Base-by-base conservation (phyloP, 2,888 invertebrate genomes). In the Morpho helenor region DNA sequence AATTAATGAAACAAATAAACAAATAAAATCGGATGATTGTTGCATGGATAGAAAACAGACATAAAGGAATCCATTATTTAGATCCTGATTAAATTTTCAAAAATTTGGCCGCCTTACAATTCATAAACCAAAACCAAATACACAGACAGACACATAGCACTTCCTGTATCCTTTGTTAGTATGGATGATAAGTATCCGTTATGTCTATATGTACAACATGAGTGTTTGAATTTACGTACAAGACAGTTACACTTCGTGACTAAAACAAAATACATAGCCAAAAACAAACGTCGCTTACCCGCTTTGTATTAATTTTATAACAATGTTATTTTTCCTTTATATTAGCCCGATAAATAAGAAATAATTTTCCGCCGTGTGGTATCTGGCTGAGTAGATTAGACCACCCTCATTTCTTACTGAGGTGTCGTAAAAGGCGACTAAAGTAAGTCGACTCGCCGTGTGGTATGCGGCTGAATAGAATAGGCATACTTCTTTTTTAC, bases 151-250 rank as follows among this genome's bases (percentile, higher is more conserved):
- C 48, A 54, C 16, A 48, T 10, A 16, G 23, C 16, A 43, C 57
- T 61, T 63, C 58, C 62, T 58, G 56, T 40, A 59, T 57, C 51
- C 59, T 62, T 59, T 60, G 62, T 57, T 57, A 10, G 31, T 55
- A 23, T 48, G 49, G 45, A 47, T 39, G 39, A 56, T 44, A 49
- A 49, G 39, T 39, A 50, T 46, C 44, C 9, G 23, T 44, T 41
- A 42, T 4, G 23, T 42, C 9, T 41, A 4, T 45, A 45, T 39
- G 16, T 7, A 10, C 31, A n/a, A 39, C 2, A 42, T 10, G 41
- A 8, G 10, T 52, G 45, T 45, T 45, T 52, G 44, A 10, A 43
- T 52, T 52, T 16, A 1, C 16, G 52, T 23, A 31, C 43, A 7
- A 23, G 31, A 22, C 52, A 52, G 44, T 16, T 44, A 43, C 51